A percentile compares a stretch with the other conserved stretches of the same genome.
phyloP scores from a whole-genome alignment of 2,113 vertebrate species.

The Oostethus manadensis region DNA sequence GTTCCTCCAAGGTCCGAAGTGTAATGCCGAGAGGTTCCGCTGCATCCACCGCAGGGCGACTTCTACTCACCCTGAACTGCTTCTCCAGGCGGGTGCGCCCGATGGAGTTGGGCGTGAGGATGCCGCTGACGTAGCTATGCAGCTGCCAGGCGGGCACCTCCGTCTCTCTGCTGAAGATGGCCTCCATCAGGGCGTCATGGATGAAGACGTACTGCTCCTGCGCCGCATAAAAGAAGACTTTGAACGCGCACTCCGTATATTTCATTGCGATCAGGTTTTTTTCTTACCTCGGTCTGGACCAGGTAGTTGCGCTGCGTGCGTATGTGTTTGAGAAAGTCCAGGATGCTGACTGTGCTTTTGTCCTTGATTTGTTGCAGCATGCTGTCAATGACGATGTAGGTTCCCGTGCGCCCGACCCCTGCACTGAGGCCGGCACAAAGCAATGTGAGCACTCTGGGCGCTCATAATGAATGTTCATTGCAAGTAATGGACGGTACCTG shows the following conservation, averaged over 20 bases:
- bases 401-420: slow-evolving; percentile 95
- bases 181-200: slow-evolving; percentile 95
- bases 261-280: too few relatives aligned
- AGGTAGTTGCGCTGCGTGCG: slow-evolving; percentile 99
- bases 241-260: too few relatives aligned
- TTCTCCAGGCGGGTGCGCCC: slow-evolving; percentile 90
- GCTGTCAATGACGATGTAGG: slow-evolving; percentile 98
- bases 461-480: slow-evolving; percentile 17
- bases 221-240: background rate
- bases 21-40: slow-evolving; percentile 4
- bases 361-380: slow-evolving; percentile 99
- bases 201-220: slow-evolving; percentile 99
- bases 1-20: too few relatives aligned
- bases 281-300: slow-evolving; percentile 94
- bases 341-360: slow-evolving; percentile 96
- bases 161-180: slow-evolving; percentile 89
- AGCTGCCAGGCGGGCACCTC: slow-evolving; percentile 90
- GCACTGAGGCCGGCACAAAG: slow-evolving; percentile 72
- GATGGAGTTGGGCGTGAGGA: slow-evolving; percentile 84
- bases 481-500: slow-evolving; percentile 74
- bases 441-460: slow-evolving; percentile 18
- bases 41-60: too few relatives aligned
- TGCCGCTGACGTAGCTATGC: slow-evolving; percentile 90
- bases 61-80: slow-evolving; percentile 86
- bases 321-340: slow-evolving; percentile 98